Conservation (phyloP, 2,797 vertebrate species). For the Takifugu rubripes region DNA sequence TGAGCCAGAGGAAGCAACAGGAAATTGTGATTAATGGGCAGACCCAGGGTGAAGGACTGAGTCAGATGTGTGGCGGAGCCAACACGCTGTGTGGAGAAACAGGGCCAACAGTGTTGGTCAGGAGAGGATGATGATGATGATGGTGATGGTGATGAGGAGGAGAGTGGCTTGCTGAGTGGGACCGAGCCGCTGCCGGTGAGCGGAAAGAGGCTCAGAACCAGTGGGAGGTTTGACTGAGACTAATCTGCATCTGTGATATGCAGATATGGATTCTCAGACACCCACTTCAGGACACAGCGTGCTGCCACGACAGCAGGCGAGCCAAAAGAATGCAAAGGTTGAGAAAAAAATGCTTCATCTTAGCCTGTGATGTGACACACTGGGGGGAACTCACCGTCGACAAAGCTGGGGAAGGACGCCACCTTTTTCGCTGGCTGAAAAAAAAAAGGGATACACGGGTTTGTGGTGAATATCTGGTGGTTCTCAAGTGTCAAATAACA, state of each 20-base stretch:
- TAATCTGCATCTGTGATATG: constrained; percentile 62
- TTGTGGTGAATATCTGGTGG: neutral
- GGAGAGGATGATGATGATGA: constrained; percentile 27
- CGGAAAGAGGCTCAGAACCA: constrained; percentile 27
- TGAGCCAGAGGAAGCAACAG: constrained; percentile 62
- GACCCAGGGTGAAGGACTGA: constrained; percentile 18
- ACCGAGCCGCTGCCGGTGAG: constrained; percentile 40
- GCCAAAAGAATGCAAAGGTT: constrained; percentile 22
- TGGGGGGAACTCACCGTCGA: constrained; percentile 86
- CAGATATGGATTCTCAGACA: constrained; percentile 57
- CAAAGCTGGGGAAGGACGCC: constrained; percentile 95
- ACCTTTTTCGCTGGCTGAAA: constrained; percentile 89
- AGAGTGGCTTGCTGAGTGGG: constrained; percentile 10
- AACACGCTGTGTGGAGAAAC: constrained; percentile 19
- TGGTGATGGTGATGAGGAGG: constrained; percentile 10
- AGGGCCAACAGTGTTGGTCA: constrained; percentile 38
- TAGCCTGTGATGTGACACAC: constrained; percentile 4
- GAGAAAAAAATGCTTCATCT: constrained; percentile 8
- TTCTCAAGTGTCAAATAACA: neutral
- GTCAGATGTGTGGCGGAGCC: constrained; percentile 1
- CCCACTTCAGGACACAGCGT: constrained; percentile 42
- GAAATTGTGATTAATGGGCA: constrained; percentile 20
- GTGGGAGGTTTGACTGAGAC: constrained; percentile 40
- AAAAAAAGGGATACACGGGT: neutral
- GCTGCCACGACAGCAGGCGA: constrained; percentile 45